Base-by-base conservation (phyloP, 1,140 invertebrate species). In the Achatina immaculata region DNA sequence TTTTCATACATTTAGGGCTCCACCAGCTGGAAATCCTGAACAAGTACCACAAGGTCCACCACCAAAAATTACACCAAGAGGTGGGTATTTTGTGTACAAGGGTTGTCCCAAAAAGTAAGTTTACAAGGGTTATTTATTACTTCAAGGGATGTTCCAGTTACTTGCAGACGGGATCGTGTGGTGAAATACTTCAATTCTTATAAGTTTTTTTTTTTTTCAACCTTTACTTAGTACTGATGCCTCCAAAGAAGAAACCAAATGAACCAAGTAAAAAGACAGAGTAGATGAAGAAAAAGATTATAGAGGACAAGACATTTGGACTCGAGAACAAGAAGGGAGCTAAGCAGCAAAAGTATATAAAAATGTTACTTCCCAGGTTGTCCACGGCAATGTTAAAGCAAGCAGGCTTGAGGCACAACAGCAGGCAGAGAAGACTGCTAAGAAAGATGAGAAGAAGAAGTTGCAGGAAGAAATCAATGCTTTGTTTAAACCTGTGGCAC, bases 341-440 rank as follows among this genome's bases (percentile, higher is more conserved):
- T 3, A 99, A 99, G 91, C 96, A 98, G 88, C 98, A 99, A 90
- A 99, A 98, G 90, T 99, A 97, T 99, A 97, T 99, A 96, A 98
- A 88, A 97, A 98, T 94, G 97, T 99, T 38, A 95, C 98, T 88
- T 96, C 99, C 87, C 97, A 99, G 92, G 97, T 99, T 0, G 96
- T 97, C 91, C 89, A 96, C 65, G 96, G 96, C 11, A 93, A 89
- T 66, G 84, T 87, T 34, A 89, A 86, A 79, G 51, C 86, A 38
- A 87, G 84, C 77, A 85, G 88, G 75, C 48, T 85, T 42, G 81
- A 86, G 40, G 65, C 82, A 31, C 76, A 80, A 28, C 75, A 79
- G 65, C 78, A 76, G 43, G 42, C 75, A 38, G 83, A 82, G 19
- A 69, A 73, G 48, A 62, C 84, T 28, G 82, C 82, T 45, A 86